Base-by-base conservation (phyloP, 2,888 invertebrate species). In the Microctonus aethiopoides region DNA sequence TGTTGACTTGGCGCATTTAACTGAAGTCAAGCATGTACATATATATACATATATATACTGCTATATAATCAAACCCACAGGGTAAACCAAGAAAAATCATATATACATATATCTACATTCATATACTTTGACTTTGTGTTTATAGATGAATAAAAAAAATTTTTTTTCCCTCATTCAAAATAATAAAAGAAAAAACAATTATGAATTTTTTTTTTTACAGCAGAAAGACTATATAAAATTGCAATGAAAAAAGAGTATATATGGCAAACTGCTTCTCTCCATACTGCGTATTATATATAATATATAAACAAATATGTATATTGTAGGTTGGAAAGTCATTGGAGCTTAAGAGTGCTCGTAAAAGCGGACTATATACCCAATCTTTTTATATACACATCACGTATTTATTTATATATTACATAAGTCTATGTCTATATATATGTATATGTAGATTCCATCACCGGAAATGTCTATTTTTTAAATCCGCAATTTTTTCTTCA, bases 1-100 rank as follows among this genome's bases (percentile, higher is more conserved):
- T 77, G 78, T 79, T 77, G 79, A 76, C 77, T 68, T 74, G 76
- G 63, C 73, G 74, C 74, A 77, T 79, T 79, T 79, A 73, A 67
- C 67, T n/a, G 67, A 72, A 76, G 76, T 73, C 71, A 72, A 74
- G 71, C 73, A 72, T 57, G n/a, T n/a, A n/a, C n/a, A n/a, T n/a
- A n/a, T n/a, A n/a, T n/a, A n/a, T n/a, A n/a, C n/a, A n/a, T n/a
- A n/a, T n/a, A n/a, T n/a, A n/a, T 29, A 7, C 7, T 57, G 16
- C 63, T 64, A 59, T 56, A 26, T 57, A 32, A 34, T 20, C 24
- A 60, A 70, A 54, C 60, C 63, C 63, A 32, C 39, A 22, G 51
- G 51, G 26, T 41, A 59, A 26, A 36, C 29, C 59, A 39, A 57
- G 22, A 34, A 13, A 41, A 32, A 34, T 51, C 22, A n/a, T 29